Evolutionary conservation across 1,140 invertebrate genomes (phyloP).

Genomic region (Holcopasites calliopsidis): DNA sequence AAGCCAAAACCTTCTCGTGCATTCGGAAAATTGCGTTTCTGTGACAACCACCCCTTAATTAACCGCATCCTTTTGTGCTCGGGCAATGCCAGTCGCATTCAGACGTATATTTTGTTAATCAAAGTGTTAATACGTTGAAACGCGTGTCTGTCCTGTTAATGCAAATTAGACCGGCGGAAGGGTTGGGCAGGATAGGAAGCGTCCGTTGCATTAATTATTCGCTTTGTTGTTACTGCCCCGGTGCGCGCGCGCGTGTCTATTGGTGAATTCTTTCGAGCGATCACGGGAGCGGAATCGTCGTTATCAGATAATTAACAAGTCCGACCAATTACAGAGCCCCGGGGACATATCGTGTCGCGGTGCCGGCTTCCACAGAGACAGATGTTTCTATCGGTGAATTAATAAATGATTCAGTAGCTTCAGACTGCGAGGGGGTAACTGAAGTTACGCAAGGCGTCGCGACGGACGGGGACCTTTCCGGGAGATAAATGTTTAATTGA

Average conservation of each 20-base stretch:
- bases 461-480: constrained; percentile 23
- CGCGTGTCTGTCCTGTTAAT: constrained; percentile 24
- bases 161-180: constrained; percentile 40
- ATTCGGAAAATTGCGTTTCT: neutral
- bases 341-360: neutral
- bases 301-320: constrained; percentile 62
- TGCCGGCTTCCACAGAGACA: neutral
- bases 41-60: constrained; percentile 10
- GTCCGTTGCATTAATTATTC: constrained; percentile 50
- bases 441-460: constrained; percentile 46
- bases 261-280: constrained; percentile 38
- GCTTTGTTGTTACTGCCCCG: constrained; percentile 27
- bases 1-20: constrained; percentile 14
- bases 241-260: neutral
- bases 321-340: constrained; percentile 49
- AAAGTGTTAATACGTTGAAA: constrained; percentile 24
- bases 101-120: constrained; percentile 30
- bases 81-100: neutral
- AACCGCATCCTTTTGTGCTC: constrained; percentile 27
- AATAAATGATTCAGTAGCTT: constrained; percentile 56
- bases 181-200: neutral
- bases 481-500: constrained; percentile 61
- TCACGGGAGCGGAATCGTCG: constrained; percentile 30
- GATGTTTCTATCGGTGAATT: constrained; percentile 45
- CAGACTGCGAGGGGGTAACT: neutral